These are phyloP conservation scores for Saxicola maurus DNA, from an alignment of 2,797 vertebrate species.

Conservation along the genomic window DNA sequence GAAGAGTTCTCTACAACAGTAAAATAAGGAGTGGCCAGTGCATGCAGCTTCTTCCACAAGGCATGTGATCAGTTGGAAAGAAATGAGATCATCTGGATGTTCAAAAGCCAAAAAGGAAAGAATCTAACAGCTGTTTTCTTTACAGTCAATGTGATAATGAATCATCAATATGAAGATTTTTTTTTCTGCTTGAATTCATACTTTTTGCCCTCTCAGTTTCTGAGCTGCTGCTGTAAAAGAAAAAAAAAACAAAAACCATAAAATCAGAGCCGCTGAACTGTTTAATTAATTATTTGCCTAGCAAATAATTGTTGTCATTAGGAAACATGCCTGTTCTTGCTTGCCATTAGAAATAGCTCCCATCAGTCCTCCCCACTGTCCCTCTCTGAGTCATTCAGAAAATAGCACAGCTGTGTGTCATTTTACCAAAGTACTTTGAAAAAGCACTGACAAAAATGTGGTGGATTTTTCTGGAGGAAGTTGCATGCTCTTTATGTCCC, in stretches of 20 bases:
- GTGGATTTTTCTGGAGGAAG: not conserved
- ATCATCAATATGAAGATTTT: not conserved
- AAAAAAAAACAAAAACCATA: not conserved
- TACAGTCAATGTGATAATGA: conserved; percentile 28
- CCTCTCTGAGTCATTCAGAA: not conserved
- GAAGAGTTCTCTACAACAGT: conserved; percentile 5
- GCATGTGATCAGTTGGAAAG: conserved; percentile 14
- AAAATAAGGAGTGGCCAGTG: not conserved
- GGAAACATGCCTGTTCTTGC: not conserved
- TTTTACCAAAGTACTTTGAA: not conserved
- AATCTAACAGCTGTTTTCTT: conserved; percentile 40
- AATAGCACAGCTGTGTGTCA: not conserved
- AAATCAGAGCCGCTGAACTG: not conserved
- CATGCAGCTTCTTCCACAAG: not conserved
- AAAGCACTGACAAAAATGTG: not conserved
- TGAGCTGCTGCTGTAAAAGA: not conserved
- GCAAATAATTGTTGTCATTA: not conserved
- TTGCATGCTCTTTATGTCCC: not conserved
- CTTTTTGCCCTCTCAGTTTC: not conserved
- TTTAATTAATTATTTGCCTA: not conserved
- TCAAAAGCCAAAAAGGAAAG: conserved; percentile 32
- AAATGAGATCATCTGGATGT: not conserved
- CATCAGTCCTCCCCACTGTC: fast-evolving
- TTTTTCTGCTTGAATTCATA: not conserved
- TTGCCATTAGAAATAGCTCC: not conserved